Percentiles rank a stretch among this genome's conserved stretches.
Evolutionary conservation across 2,888 invertebrate genomes (phyloP).

Genomic region (Caenorhabditis sulstoni): DNA sequence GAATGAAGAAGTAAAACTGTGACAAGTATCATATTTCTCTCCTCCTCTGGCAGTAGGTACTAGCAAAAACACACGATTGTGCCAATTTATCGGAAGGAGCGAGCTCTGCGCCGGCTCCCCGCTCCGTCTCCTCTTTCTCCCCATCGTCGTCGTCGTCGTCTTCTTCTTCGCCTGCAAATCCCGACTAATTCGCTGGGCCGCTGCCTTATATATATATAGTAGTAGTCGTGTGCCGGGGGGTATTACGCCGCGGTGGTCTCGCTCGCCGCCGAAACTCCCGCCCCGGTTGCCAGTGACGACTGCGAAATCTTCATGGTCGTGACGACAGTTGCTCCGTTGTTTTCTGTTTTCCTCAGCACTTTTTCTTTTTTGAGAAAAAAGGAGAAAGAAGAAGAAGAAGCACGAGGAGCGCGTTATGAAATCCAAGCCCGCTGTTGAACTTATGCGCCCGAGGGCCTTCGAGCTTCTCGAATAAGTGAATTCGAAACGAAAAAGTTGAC

Average conservation of each 20-base stretch:
- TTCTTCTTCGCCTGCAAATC: constrained; percentile 33
- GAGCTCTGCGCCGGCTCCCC: constrained; percentile 5
- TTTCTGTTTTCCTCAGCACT: neutral
- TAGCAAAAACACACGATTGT: constrained; percentile 38
- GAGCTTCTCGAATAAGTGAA: constrained; percentile 46
- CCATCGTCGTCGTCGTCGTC: constrained; percentile 2
- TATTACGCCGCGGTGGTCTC: constrained; percentile 18
- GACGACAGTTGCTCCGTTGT: constrained; percentile 8
- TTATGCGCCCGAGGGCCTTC: constrained; percentile 48
- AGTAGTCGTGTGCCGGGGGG: constrained; percentile 1
- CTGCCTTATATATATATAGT: constrained; percentile 4
- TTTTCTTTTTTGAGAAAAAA: constrained; percentile 13
- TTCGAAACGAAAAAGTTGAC: constrained; percentile 36
- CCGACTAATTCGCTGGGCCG: constrained; percentile 33
- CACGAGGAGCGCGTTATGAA: constrained; percentile 14
- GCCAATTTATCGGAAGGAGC: constrained; percentile 28
- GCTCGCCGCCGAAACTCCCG: constrained; percentile 14
- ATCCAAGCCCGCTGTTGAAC: constrained; percentile 33
- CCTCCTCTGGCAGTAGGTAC: constrained; percentile 17
- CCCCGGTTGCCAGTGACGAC: constrained; percentile 42
- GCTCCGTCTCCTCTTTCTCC: neutral
- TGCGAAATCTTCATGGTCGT: constrained; percentile 1
- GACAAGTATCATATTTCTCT: constrained; percentile 57
- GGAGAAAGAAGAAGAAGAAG: constrained; percentile 8
- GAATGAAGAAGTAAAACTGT: constrained; percentile 51